A percentile compares a stretch with the other conserved stretches of the same genome.
These are phyloP conservation scores for Lasioglossum pauxillum DNA, from an alignment of 2,888 invertebrate genomes.

Conservation along the genomic window DNA sequence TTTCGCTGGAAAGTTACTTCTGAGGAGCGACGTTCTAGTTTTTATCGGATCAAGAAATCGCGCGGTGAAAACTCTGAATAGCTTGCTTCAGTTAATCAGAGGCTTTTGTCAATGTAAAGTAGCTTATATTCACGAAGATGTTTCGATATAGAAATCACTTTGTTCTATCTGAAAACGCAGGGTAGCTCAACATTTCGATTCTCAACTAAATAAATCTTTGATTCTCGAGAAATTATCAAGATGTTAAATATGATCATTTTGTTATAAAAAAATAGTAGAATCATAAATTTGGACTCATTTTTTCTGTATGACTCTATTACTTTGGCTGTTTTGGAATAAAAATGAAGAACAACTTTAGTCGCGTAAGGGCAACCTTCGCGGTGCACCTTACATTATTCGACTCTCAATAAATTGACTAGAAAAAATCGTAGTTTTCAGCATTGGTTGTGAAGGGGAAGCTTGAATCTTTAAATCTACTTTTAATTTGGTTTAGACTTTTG, in stretches of 20 bases:
- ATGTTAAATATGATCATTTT: neutral
- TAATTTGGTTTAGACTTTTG: no score
- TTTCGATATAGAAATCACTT: neutral
- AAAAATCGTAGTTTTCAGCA: no score
- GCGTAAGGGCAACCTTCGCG: no score
- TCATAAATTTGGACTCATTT: neutral
- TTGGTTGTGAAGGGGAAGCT: no score
- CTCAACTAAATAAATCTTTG: neutral
- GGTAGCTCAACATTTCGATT: neutral
- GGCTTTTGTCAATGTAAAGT: conserved; percentile 2
- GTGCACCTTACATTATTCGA: no score
- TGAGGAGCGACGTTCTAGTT: conserved; percentile 30
- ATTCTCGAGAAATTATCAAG: neutral
- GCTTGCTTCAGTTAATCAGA: conserved; percentile 16
- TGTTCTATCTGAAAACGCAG: neutral
- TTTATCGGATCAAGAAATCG: conserved; percentile 43
- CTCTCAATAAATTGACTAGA: no score
- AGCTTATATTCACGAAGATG: neutral
- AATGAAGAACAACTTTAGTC: no score
- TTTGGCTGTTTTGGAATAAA: no score
- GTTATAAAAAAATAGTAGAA: neutral
- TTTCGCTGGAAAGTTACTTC: conserved; percentile 41
- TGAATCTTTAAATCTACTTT: no score
- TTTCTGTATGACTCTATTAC: no score
- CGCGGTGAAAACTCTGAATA: conserved; percentile 18